Percentiles rank a stretch among this genome's conserved stretches.
These are phyloP conservation scores for Rhogogaster chlorosoma DNA, from an alignment of 2,888 invertebrate genomes.

Conservation along the genomic window DNA sequence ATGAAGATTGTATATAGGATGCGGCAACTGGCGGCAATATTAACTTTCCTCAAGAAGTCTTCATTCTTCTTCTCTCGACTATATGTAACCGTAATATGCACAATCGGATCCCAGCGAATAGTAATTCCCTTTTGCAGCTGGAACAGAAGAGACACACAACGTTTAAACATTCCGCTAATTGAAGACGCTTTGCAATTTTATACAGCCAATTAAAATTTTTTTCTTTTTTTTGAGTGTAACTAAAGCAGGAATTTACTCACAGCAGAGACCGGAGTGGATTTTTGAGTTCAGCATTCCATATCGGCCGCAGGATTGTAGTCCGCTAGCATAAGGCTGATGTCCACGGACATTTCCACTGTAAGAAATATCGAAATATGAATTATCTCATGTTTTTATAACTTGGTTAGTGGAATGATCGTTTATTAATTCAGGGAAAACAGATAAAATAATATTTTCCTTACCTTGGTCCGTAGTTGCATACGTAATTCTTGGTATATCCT, in stretches of 20 bases:
- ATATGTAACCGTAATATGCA: neutral
- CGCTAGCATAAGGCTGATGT: conserved; percentile 87
- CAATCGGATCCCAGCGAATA: conserved; percentile 28
- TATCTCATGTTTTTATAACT: neutral
- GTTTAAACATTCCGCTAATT: neutral
- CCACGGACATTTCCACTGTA: conserved; percentile 88
- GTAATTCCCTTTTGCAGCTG: neutral
- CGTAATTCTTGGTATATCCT: conserved; percentile 90
- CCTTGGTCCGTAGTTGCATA: conserved; percentile 93
- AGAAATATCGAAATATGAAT: conserved; percentile 32
- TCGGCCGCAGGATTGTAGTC: conserved; percentile 85
- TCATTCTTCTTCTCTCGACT: neutral
- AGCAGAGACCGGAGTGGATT: conserved; percentile 88
- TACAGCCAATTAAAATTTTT: too few species aligned
- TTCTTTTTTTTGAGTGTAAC: neutral
- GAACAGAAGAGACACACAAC: neutral
- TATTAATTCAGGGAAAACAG: neutral
- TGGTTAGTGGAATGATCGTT: neutral
- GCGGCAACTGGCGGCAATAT: conserved; percentile 23
- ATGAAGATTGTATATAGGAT: neutral
- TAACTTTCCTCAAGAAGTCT: neutral
- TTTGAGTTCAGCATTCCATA: conserved; percentile 86
- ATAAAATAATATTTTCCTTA: conserved; percentile 70
- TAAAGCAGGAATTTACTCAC: conserved; percentile 79
- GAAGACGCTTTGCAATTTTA: too few species aligned